Base-by-base conservation (phyloP, 2,888 invertebrate genomes). In the Amphipoea oculea region DNA sequence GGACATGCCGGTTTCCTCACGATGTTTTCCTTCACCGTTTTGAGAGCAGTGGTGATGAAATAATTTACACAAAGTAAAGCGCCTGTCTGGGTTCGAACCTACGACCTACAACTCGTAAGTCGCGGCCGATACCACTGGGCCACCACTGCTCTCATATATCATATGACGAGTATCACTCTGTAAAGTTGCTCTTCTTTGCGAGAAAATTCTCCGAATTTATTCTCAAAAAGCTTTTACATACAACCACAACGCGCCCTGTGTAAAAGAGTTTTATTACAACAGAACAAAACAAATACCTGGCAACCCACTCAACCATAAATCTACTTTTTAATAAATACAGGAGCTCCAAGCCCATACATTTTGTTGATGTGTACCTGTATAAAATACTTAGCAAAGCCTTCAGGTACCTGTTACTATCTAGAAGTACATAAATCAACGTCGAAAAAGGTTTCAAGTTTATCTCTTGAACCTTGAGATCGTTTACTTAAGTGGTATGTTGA, bases 371-470 rank as follows among this genome's bases (percentile, higher is more conserved):
- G 48, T 82, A 67, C 67, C 62, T 68, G 17, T n/a, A 72, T 40
- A 54, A 79, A 69, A 69, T 69, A 80, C 60, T 60, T 48, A 63
- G 23, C 12, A 23, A 62, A 40, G 14, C 45, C 60, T 45, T 62
- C 42, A 42, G n/a, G 54, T 66, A 86, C 65, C 72, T 76, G 65
- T 0, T 62, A 5, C 70, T 66, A 72, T 81, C 86, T 76, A 70
- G 48, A 76, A 83, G 71, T 73, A 82, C 68, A 83, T 82, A 83
- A 83, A 83, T 83, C 83, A 76, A 73, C 14, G 77, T 45, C 54
- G 42, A 82, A 73, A 85, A 85, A 85, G 82, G 72, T 72, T 73
- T 48, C 23, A 11, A 42, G 65, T 63, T 71, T 81, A 85, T 74
- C 81, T 80, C 23, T 11, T 54, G 14, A 14, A 79, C 40, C 85